phyloP scores from a whole-genome alignment of 1,140 invertebrate species.

The Potamilus streckersoni region DNA sequence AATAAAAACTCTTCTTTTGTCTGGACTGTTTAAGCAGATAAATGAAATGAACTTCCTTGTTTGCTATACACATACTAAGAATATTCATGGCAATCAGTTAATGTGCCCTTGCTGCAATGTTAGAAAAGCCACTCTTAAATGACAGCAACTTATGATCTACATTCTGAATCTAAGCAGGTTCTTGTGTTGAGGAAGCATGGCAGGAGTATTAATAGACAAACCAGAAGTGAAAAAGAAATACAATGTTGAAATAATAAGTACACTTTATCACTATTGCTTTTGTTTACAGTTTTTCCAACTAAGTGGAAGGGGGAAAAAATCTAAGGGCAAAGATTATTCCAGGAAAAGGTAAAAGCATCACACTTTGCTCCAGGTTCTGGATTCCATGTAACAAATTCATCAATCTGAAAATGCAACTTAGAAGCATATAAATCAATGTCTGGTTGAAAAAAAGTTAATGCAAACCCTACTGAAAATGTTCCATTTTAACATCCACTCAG shows the following conservation, averaged over 20 bases:
- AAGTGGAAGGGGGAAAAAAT: conserved; percentile 9
- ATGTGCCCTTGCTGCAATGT: too few species aligned
- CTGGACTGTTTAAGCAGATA: too few species aligned
- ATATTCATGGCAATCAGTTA: too few species aligned
- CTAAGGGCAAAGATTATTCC: background rate
- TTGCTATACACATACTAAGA: too few species aligned
- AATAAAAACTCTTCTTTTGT: too few species aligned
- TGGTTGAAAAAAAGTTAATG: background rate
- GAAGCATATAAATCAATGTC: conserved; percentile 17
- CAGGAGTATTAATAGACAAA: conserved; percentile 6
- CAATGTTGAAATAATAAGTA: background rate
- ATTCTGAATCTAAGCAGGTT: conserved; percentile 6
- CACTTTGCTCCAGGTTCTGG: background rate
- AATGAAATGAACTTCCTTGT: too few species aligned
- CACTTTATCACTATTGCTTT: conserved; percentile 2
- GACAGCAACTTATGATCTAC: too few species aligned
- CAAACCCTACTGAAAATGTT: conserved; percentile 2
- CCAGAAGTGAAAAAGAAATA: background rate
- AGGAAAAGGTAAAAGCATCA: conserved; percentile 10
- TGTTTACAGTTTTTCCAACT: conserved; percentile 9
- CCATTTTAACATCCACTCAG: conserved; percentile 16
- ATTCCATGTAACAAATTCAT: conserved; percentile 11
- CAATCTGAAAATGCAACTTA: background rate
- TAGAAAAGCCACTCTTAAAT: too few species aligned
- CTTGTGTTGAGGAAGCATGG: conserved; percentile 17